Percentiles rank a stretch among this genome's conserved stretches.
Conservation (phyloP, 2,888 invertebrate genomes). For the Torymus texanus region DNA sequence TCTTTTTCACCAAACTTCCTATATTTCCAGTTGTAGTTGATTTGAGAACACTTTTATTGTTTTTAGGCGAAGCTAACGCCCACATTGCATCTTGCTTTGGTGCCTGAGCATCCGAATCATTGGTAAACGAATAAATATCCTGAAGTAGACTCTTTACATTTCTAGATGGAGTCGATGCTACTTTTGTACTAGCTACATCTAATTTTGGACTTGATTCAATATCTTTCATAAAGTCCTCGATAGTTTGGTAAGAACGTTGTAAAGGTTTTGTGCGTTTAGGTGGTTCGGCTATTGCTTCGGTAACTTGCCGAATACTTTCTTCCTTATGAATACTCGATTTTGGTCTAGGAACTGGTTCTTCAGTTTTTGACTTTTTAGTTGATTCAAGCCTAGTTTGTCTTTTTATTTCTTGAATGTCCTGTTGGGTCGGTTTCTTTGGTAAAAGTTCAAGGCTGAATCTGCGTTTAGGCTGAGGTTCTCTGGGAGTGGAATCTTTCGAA, state of each 20-base stretch:
- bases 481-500: conserved; percentile 55
- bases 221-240: conserved; percentile 62
- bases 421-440: conserved; percentile 61
- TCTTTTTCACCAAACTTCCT: conserved; percentile 79
- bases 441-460: conserved; percentile 56
- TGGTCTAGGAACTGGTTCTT: conserved; percentile 24
- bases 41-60: conserved; percentile 79
- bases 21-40: conserved; percentile 76
- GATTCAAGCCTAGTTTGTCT: conserved; percentile 43
- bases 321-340: conserved; percentile 22
- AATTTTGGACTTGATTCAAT: conserved; percentile 47
- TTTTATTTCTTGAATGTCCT: conserved; percentile 56
- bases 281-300: conserved; percentile 23
- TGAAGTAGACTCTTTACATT: conserved; percentile 55
- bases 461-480: conserved; percentile 54
- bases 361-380: conserved; percentile 11
- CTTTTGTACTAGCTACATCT: conserved; percentile 55
- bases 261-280: conserved; percentile 38
- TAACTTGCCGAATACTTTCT: conserved; percentile 13
- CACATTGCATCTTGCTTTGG: conserved; percentile 55
- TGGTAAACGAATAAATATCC: conserved; percentile 54
- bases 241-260: conserved; percentile 64
- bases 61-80: conserved; percentile 64
- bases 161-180: conserved; percentile 62
- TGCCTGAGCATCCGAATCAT: conserved; percentile 56